A percentile compares a stretch with the other conserved stretches of the same genome.
Conservation (phyloP, 2,797 vertebrate species). For the Neosalanx taihuensis region DNA sequence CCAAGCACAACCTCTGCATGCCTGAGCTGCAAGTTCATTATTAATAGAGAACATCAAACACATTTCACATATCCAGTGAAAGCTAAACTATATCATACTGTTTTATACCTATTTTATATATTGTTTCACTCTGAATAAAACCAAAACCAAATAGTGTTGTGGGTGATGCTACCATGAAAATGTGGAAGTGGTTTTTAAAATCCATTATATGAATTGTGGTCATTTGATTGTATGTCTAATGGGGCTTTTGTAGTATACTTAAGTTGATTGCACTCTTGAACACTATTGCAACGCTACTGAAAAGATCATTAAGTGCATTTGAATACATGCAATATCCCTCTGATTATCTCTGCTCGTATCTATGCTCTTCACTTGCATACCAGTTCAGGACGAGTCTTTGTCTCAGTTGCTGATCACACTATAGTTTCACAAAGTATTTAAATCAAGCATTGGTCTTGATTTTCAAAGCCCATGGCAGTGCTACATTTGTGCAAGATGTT, state of each 20-base stretch:
- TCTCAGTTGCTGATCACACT: background rate
- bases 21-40: background rate
- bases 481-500: background rate
- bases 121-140: too few species aligned
- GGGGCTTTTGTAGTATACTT: background rate
- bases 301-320: background rate
- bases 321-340: background rate
- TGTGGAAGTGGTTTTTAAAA: background rate
- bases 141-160: too few species aligned
- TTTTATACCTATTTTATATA: too few species aligned
- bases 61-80: too few species aligned
- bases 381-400: background rate
- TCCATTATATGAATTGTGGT: background rate
- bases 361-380: background rate
- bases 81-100: too few species aligned
- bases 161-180: too few species aligned
- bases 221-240: background rate
- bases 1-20: background rate
- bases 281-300: background rate
- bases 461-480: background rate
- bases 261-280: background rate
- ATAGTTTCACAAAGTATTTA: background rate
- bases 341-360: background rate
- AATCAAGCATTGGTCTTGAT: background rate
- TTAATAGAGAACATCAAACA: background rate